Evolutionary conservation across 2,797 vertebrate species (phyloP), one percentile per base, ranked within the genome.

Genomic region (Hypotaenidia philippensis): DNA sequence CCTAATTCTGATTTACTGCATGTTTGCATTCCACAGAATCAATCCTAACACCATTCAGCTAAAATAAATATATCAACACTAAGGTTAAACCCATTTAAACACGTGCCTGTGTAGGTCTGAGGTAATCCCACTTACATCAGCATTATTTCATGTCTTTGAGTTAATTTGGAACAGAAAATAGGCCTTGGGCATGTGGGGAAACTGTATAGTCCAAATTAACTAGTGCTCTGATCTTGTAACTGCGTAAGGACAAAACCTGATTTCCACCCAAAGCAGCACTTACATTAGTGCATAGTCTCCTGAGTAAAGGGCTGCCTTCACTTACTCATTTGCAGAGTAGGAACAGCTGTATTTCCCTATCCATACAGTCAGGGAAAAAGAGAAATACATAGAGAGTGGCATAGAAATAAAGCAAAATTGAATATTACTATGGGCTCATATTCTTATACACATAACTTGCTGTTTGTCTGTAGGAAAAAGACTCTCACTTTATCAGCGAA

Each of bases 81-180:
- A 40, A 83, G 50, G 49, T 71, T 71, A 80, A 66, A 79, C 13
- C 40, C 68, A 34, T 61, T 63, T 47, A 60, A 66, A 34, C 3
- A 21, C 47, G 26, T 44, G 9, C 34, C 83, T 49, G 13, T 18
- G 34, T 59, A 79, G 72, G 77, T 76, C 80, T 94, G 92, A 94
- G 23, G 72, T 86, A 93, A 91, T 86, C 60, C 29, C 55, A 59
- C 77, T 91, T 66, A 50, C 64, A 59, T 76, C 92, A 80, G 55
- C 26, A 0, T 83, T 88, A 71, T 88, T 88, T 82, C 71, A 64
- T 38, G 49, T 10, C 90, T 92, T 65, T 76, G 68, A 57, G 55
- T 88, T 71, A 83, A 86, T 91, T 83, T 93, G 80, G 81, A 93
- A 59, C 49, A 89, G 84, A 93, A 91, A 94, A 86, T 64, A 79